Evolutionary conservation across 2,113 vertebrate genomes (phyloP).

Genomic region (Alectura lathami): DNA sequence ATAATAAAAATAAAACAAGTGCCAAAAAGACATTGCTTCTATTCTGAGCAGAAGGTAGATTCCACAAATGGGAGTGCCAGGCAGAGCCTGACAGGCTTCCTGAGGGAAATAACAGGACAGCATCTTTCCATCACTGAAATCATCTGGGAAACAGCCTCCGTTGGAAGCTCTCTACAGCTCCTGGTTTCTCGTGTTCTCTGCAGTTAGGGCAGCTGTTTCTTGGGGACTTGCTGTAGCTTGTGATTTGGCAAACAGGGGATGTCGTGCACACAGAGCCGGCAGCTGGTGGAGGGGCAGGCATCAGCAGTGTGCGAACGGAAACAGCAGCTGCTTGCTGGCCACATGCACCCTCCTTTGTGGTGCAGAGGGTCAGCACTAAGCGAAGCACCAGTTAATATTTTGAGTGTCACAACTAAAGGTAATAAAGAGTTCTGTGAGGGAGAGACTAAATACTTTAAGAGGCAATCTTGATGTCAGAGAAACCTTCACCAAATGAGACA

Average conservation of each 20-base stretch:
- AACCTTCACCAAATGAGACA: not conserved
- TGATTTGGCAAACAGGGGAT: not conserved
- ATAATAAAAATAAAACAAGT: constrained; percentile 37
- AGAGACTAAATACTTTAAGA: not conserved
- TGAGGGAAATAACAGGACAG: not conserved
- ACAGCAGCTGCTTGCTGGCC: fast-evolving
- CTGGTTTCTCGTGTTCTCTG: not conserved
- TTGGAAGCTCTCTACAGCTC: not conserved
- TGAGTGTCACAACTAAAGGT: not conserved
- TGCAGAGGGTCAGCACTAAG: not conserved
- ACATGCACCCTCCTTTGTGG: not conserved
- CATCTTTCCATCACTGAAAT: constrained; percentile 29
- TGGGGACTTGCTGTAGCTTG: not conserved
- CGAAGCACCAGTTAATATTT: not conserved
- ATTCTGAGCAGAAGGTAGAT: constrained; percentile 6
- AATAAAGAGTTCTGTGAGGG: not conserved
- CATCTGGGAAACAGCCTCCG: not conserved
- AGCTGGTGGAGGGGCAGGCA: not conserved
- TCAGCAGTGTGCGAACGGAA: fast-evolving
- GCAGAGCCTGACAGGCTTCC: not conserved
- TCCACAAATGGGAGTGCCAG: not conserved
- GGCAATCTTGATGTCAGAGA: not conserved
- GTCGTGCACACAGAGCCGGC: fast-evolving
- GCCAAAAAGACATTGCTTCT: not conserved
- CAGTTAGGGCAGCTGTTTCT: not conserved